Evolutionary conservation across 2,797 vertebrate species (phyloP).

Genomic region (Alcedo atthis): DNA sequence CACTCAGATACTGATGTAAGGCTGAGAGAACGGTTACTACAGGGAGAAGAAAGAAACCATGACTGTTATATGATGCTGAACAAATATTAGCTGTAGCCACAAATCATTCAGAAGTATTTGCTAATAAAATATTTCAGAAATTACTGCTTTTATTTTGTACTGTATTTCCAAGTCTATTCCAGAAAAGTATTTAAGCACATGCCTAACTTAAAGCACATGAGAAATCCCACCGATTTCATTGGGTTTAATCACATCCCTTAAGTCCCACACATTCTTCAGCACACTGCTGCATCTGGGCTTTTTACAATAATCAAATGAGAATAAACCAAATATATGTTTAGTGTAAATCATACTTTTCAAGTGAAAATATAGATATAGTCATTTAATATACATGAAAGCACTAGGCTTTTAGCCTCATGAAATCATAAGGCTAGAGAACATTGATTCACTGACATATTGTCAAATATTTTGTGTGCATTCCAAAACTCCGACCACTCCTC

Average conservation of each 20-base stretch:
- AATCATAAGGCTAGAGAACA: not conserved
- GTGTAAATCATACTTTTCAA: not conserved
- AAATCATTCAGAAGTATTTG: slow-evolving; percentile 35
- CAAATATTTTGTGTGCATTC: not conserved
- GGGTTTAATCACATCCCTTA: not conserved
- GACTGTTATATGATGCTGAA: slow-evolving; percentile 7
- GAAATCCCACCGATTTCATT: not conserved
- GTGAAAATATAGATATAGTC: not conserved
- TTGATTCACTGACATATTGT: not conserved
- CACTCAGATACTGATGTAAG: not conserved
- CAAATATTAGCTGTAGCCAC: slow-evolving; percentile 26
- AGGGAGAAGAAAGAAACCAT: slow-evolving; percentile 15
- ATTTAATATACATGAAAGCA: not conserved
- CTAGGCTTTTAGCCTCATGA: not conserved
- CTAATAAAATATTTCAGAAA: slow-evolving; percentile 43
- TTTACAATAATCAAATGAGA: not conserved
- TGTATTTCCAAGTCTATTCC: slow-evolving; percentile 5
- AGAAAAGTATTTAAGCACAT: not conserved
- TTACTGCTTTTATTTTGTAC: slow-evolving; percentile 16
- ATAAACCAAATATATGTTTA: not conserved
- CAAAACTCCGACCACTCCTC: not conserved
- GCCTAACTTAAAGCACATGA: slow-evolving; percentile 5
- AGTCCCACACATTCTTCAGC: not conserved
- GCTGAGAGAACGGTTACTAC: not conserved
- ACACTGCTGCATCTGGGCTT: not conserved